Evolutionary conservation across 2,888 invertebrate genomes (phyloP).

Genomic region (Coremacera marginata): DNA sequence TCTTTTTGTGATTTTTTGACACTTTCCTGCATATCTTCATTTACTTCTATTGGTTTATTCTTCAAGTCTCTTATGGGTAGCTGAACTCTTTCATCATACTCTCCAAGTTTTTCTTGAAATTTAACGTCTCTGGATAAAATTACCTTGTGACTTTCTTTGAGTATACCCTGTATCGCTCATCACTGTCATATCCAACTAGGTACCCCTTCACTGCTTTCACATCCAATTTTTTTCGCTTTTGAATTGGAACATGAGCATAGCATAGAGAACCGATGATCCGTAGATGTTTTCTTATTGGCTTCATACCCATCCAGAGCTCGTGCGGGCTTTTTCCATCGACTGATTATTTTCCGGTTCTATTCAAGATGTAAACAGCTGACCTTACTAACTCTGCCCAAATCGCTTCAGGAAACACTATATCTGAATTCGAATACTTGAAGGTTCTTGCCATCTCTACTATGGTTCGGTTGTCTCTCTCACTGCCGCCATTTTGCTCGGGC

Average conservation of each 20-base stretch:
- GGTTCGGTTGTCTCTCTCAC: not conserved
- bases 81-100: not conserved
- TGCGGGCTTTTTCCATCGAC: not conserved
- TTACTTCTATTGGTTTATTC: not conserved
- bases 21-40: not conserved
- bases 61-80: not conserved
- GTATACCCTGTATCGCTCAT: too few relatives aligned
- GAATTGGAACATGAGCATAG: too few relatives aligned
- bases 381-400: conserved; percentile 1
- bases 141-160: too few relatives aligned
- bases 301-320: too few relatives aligned
- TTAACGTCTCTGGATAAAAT: conserved; percentile 18
- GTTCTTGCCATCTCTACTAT: conserved; percentile 29
- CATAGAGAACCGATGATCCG: too few relatives aligned
- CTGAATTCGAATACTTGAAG: conserved; percentile 23
- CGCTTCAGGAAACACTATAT: not conserved
- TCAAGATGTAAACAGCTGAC: conserved; percentile 20
- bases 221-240: too few relatives aligned
- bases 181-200: too few relatives aligned
- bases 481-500: conserved; percentile 28
- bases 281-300: too few relatives aligned
- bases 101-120: conserved; percentile 7
- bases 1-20: not conserved
- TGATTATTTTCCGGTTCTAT: conserved; percentile 25
- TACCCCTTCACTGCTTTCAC: too few relatives aligned